phyloP scores from a whole-genome alignment of 92 coral and sea anemone genomes.

The Paramuricea clavata region DNA sequence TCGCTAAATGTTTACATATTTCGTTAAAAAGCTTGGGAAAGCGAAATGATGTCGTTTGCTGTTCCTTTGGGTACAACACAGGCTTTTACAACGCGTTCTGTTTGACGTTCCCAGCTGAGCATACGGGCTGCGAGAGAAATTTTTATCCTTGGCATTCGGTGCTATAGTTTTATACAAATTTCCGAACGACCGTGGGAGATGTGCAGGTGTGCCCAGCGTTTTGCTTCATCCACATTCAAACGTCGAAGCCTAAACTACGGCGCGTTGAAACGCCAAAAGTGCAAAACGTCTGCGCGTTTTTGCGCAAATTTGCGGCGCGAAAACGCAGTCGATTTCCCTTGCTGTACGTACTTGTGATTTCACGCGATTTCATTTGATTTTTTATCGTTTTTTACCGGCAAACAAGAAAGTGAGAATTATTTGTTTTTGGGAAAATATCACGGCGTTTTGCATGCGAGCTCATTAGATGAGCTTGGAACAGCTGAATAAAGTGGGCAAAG shows the following conservation, averaged over 20 bases:
- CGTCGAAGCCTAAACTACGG: neutral
- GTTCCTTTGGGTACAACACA: neutral
- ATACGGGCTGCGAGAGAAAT: neutral
- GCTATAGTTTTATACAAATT: neutral
- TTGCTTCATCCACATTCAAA: neutral
- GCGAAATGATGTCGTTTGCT: neutral
- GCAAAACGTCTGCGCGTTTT: too few species aligned
- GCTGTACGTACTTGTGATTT: neutral
- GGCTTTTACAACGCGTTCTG: neutral
- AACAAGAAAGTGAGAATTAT: neutral
- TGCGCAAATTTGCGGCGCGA: neutral
- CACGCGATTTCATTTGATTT: neutral
- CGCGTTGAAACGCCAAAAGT: neutral
- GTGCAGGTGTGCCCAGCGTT: constrained; percentile 32
- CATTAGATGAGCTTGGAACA: neutral
- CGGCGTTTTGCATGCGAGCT: constrained; percentile 8
- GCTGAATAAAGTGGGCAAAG: neutral
- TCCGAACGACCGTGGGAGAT: constrained; percentile 13
- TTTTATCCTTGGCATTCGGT: neutral
- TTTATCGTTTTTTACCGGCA: neutral
- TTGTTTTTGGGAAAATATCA: constrained; percentile 2
- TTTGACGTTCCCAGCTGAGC: constrained; percentile 24
- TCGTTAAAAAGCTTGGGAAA: neutral
- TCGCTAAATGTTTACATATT: neutral
- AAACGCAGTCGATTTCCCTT: neutral